Base-by-base conservation (phyloP, 2,888 invertebrate species). In the Andrena haemorrhoa region DNA sequence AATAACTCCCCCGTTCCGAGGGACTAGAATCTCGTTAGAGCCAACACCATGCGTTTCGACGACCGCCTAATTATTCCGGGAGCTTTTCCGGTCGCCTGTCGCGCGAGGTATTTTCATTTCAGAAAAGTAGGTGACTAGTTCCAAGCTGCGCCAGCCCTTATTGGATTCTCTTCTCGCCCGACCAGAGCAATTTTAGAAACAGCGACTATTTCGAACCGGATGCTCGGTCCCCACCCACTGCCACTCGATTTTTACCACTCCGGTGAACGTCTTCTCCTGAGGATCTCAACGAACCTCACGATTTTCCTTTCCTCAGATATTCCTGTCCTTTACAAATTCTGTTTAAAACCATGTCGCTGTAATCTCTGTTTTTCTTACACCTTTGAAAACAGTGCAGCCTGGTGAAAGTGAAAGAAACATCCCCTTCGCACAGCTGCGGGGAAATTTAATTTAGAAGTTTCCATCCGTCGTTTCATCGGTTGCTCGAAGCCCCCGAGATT, bases 111-210 rank as follows among this genome's bases (percentile, higher is more conserved):
- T 70, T 56, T 70, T 77, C 31, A 53, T 58, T 29, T 12, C 20
- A 6, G 23, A 51, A 16, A 83, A 81, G 73, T 75, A 73, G 49
- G 63, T 58, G 64, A 61, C 26, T 58, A 41, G 7, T 63, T 61
- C 47, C 29, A 51, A 26, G 16, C 35, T 47, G n/a, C 26, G 26
- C 29, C 23, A 26, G 26, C 65, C 49, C 23, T 58, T 77, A 70
- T 70, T 81, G 49, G 63, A 77, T 66, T 49, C 82, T 61, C 51
- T 31, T 70, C 23, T 66, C 29, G 51, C 10, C 41, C 35, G 68
- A 64, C 33, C 26, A 20, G 53, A 23, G 23, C 60, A 49, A 53
- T 60, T 80, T 83, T 66, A 83, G 72, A 61, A 79, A 53, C 60
- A 16, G 49, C 56, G 7, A 8, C 60, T 65, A 72, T 77, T 70